These are phyloP conservation scores for Romanogobio albipinnatus DNA, from an alignment of 2,113 vertebrate genomes.

Conservation along the genomic window DNA sequence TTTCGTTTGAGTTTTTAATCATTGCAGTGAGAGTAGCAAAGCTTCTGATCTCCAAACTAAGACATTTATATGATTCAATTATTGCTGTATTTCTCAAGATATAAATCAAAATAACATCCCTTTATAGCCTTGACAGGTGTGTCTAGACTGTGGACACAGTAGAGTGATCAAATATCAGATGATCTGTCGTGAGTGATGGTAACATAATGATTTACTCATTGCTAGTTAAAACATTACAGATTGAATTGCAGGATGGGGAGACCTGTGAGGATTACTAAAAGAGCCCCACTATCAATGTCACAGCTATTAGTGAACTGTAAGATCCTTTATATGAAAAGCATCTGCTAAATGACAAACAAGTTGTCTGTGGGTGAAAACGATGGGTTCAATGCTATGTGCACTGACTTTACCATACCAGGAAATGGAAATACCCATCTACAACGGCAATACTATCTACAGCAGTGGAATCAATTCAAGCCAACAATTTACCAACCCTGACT, in stretches of 20 bases:
- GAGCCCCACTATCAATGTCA: not conserved
- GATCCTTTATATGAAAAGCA: not conserved
- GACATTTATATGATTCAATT: not conserved
- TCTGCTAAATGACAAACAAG: not conserved
- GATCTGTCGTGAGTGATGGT: not conserved
- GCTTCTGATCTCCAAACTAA: not conserved
- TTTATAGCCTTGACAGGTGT: not conserved
- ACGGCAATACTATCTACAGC: not conserved
- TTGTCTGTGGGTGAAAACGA: not conserved
- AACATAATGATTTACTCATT: not conserved
- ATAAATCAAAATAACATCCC: constrained; percentile 8
- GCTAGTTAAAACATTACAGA: not conserved
- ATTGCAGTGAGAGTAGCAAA: not conserved
- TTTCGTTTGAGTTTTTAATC: not conserved
- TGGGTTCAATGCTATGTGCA: not conserved
- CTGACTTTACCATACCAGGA: not conserved
- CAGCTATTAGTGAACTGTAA: not conserved
- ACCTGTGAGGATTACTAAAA: not conserved
- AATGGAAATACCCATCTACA: not conserved
- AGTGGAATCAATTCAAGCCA: not conserved
- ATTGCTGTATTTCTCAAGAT: not conserved
- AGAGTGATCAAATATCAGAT: not conserved
- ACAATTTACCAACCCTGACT: not conserved
- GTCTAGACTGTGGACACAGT: not conserved
- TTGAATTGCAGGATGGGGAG: not conserved